Conservation (phyloP, 2,888 invertebrate species). For the Xanthostigma xanthostigma region DNA sequence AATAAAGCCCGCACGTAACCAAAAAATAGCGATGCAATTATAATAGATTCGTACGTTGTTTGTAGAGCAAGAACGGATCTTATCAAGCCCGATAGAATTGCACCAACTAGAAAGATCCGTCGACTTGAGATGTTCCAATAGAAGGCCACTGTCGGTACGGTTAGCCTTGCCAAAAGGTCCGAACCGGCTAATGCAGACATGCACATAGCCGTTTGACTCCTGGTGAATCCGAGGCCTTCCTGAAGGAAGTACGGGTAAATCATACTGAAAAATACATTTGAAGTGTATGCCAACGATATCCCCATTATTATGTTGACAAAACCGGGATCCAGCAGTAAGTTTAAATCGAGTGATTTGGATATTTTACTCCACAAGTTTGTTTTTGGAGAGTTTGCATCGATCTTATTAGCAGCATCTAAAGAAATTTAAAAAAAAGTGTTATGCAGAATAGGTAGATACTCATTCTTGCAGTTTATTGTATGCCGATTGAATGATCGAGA, state of each 20-base stretch:
- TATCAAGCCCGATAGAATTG: constrained; percentile 44
- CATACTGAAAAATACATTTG: constrained; percentile 55
- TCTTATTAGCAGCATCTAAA: no score
- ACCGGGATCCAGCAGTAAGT: constrained; percentile 41
- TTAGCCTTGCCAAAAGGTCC: constrained; percentile 49
- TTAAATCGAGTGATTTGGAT: constrained; percentile 41
- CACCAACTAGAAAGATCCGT: constrained; percentile 34
- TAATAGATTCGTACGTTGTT: constrained; percentile 33
- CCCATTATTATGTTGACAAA: constrained; percentile 54
- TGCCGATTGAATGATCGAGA: no score
- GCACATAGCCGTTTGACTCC: constrained; percentile 44
- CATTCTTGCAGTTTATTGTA: no score
- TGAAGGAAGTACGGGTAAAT: constrained; percentile 52
- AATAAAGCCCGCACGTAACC: constrained; percentile 60
- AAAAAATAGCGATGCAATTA: constrained; percentile 40
- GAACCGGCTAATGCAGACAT: constrained; percentile 56
- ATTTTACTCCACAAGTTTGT: constrained; percentile 19
- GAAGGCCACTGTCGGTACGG: constrained; percentile 33
- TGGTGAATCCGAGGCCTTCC: constrained; percentile 28
- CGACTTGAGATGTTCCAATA: constrained; percentile 35
- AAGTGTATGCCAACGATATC: constrained; percentile 48
- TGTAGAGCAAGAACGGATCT: constrained; percentile 49
- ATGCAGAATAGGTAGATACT: no score
- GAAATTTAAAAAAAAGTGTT: no score
- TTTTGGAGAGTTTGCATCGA: neutral